A percentile compares a stretch with the other conserved stretches of the same genome.
phyloP scores from a whole-genome alignment of 2,797 vertebrate species.

The Sarcoramphus papa region DNA sequence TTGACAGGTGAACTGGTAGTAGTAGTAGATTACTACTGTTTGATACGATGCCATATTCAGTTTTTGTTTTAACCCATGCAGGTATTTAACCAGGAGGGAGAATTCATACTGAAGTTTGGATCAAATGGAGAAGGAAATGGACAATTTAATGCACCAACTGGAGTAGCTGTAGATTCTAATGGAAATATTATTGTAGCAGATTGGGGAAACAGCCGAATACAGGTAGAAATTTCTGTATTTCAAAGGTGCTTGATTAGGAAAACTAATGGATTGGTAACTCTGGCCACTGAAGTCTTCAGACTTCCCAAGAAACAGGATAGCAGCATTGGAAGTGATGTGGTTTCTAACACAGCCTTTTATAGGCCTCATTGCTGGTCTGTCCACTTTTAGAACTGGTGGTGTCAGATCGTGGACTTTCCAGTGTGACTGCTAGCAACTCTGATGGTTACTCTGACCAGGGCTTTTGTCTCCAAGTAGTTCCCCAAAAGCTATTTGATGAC shows the following conservation, averaged over 20 bases:
- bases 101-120: conserved; percentile 96
- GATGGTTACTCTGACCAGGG: background rate
- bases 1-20: background rate
- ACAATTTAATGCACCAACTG: conserved; percentile 97
- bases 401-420: background rate
- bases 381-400: background rate
- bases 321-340: background rate
- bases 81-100: conserved; percentile 97
- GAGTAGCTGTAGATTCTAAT: conserved; percentile 94
- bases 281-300: background rate
- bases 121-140: conserved; percentile 97
- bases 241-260: background rate
- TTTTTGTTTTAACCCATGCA: conserved; percentile 58
- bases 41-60: background rate
- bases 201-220: conserved; percentile 99
- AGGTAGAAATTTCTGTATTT: conserved; percentile 74
- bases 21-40: background rate
- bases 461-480: background rate
- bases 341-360: background rate
- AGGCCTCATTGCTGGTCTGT: background rate
- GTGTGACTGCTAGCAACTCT: background rate
- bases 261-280: background rate
- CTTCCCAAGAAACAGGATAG: background rate
- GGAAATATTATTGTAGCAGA: conserved; percentile 98
- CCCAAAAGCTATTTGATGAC: background rate